Evolutionary conservation across 2,888 invertebrate genomes (phyloP).

Genomic region (Apamea sordens): DNA sequence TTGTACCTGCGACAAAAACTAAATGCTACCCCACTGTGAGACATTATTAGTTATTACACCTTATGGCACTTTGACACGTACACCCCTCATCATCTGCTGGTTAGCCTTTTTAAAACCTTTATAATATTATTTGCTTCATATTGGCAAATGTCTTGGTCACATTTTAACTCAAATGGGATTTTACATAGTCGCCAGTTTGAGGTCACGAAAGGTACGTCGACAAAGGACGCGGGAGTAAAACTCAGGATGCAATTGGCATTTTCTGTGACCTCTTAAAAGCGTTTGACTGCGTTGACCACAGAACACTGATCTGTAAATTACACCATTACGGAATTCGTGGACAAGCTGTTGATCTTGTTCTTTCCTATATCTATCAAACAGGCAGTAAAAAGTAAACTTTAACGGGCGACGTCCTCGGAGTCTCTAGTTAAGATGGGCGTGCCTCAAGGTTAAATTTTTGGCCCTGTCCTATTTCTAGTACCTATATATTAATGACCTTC

Average conservation of each 20-base stretch:
- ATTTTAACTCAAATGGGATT: neutral
- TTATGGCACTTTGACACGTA: slow-evolving; percentile 14
- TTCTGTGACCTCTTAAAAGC: neutral
- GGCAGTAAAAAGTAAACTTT: too few species aligned
- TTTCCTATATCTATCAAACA: too few species aligned
- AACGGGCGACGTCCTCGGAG: too few species aligned
- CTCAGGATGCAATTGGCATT: neutral
- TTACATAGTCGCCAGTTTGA: neutral
- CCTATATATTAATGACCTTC: too few species aligned
- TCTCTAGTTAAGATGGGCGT: too few species aligned
- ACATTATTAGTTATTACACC: slow-evolving; percentile 18
- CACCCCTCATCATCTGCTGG: neutral
- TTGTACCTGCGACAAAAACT: slow-evolving; percentile 47
- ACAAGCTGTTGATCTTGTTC: neutral
- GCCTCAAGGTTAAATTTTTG: too few species aligned
- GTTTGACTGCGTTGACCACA: neutral
- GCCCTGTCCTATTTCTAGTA: too few species aligned
- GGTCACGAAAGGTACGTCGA: neutral
- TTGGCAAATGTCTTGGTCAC: neutral
- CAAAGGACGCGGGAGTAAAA: neutral
- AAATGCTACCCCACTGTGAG: slow-evolving; percentile 27
- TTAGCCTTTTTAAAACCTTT: neutral
- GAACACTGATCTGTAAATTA: neutral
- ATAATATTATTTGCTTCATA: neutral
- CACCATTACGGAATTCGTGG: neutral